Percentiles rank a stretch among this genome's conserved stretches.
Conservation (phyloP, 2,797 vertebrate genomes). For the Molossus alvarezi region DNA sequence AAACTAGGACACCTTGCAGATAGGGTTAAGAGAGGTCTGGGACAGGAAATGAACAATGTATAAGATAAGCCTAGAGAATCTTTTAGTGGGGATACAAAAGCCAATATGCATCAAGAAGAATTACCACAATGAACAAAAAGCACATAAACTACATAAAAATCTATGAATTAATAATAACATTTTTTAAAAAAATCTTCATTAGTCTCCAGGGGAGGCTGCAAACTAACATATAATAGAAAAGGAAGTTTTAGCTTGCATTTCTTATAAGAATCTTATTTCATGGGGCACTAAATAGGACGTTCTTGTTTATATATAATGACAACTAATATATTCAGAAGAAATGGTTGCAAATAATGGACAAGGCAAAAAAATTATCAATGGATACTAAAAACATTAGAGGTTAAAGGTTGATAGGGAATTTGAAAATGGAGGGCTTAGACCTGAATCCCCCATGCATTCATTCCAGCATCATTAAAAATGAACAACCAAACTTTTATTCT, state of each 20-base stretch:
- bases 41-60: background rate
- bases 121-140: background rate
- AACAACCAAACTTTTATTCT: background rate
- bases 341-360: background rate
- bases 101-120: slow-evolving; percentile 43
- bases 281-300: background rate
- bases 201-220: background rate
- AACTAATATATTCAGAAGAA: slow-evolving; percentile 34
- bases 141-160: background rate
- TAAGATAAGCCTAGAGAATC: background rate
- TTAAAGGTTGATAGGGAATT: background rate
- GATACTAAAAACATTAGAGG: background rate
- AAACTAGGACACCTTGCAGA: background rate
- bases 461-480: background rate
- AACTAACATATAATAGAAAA: slow-evolving; percentile 17
- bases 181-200: background rate
- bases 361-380: slow-evolving; percentile 25
- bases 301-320: slow-evolving; percentile 9
- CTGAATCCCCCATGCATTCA: background rate
- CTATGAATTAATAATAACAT: slow-evolving; percentile 12
- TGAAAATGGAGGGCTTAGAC: background rate
- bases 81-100: background rate
- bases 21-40: background rate
- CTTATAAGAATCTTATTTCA: background rate
- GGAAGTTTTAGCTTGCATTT: background rate